phyloP scores from a whole-genome alignment of 1,140 invertebrate species.

The Uloborus diversus region DNA sequence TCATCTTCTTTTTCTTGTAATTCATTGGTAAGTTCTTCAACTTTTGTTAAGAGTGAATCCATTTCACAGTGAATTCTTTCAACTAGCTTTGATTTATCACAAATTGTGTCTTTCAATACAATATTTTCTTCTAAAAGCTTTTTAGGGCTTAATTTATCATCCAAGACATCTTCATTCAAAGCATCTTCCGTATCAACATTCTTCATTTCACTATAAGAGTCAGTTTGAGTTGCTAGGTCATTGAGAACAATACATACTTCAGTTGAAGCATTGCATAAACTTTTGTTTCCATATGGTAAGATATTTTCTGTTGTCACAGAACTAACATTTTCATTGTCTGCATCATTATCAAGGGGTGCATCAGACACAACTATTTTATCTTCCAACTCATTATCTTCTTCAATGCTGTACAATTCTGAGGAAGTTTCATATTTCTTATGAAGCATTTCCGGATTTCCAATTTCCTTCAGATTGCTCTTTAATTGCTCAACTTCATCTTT shows the following conservation, averaged over 20 bases:
- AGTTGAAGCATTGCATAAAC: too few relatives aligned
- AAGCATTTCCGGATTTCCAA: background rate
- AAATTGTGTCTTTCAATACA: background rate
- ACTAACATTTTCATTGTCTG: background rate
- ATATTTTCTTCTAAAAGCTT: background rate
- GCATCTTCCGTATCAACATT: background rate
- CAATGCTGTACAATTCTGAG: conserved; percentile 42
- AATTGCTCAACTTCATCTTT: conserved; percentile 29
- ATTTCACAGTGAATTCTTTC: conserved; percentile 46
- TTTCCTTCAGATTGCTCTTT: conserved; percentile 4
- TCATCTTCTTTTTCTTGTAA: conserved; percentile 14
- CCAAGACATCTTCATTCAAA: background rate
- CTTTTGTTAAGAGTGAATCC: conserved; percentile 28
- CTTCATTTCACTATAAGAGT: background rate
- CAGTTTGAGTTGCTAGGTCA: background rate
- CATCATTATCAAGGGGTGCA: background rate
- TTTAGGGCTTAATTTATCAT: background rate
- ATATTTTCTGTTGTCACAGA: background rate
- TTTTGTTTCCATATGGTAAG: background rate
- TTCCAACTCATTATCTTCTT: conserved; percentile 30
- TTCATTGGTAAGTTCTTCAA: conserved; percentile 36
- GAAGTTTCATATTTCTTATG: background rate
- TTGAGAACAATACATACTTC: background rate
- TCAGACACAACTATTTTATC: conserved; percentile 2
- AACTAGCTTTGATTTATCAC: conserved; percentile 35